Evolutionary conservation across 2,113 vertebrate species (phyloP), one percentile per base, ranked within the genome.

Genomic region (Motacilla tschutschensis): DNA sequence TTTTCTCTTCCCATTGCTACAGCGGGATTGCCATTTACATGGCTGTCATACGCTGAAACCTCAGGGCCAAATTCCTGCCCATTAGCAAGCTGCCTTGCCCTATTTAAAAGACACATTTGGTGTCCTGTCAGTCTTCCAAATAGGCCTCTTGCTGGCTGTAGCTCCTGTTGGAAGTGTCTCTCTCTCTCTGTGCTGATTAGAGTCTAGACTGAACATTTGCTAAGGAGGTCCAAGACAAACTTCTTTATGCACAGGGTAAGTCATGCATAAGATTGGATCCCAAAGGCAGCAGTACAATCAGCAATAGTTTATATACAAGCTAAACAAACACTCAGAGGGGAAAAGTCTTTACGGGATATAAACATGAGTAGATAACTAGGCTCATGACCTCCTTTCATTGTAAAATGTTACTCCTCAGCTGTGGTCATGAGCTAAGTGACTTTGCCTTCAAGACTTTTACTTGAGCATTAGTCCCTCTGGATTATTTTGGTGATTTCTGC

Each of bases 201-300:
- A 93, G 78, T 47, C 88, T 76, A 86, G 47, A 73, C 74, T 86
- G 86, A 94, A 83, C 50, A 91, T 91, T 93, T 79, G 55, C 80
- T 91, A 88, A 94, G 71, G 80, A 94, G 83, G 63, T 91, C 90
- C 93, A 95, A 92, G 90, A 88, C 78, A 94, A 91, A 86, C 88
- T 88, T 87, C 85, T 93, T 92, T 92, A 91, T 90, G 78, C 74
- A 53, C 55, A 38, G 91, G 44, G 43, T 76, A 94, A 88, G 83
- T 70, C 83, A 95, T 85, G 87, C 89, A 88, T 92, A 91, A 93
- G 90, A 91, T 93, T 93, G 91, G 80, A 89, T 91, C 80, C 88
- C 88, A 94, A 92, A 92, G 91, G 91, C 78, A 73, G 36, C 80
- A 70, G 47, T 81, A 84, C 78, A 90, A 91, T 92, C 86, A 88